Conservation (phyloP, 2,113 vertebrate genomes). For the Chionis minor region DNA sequence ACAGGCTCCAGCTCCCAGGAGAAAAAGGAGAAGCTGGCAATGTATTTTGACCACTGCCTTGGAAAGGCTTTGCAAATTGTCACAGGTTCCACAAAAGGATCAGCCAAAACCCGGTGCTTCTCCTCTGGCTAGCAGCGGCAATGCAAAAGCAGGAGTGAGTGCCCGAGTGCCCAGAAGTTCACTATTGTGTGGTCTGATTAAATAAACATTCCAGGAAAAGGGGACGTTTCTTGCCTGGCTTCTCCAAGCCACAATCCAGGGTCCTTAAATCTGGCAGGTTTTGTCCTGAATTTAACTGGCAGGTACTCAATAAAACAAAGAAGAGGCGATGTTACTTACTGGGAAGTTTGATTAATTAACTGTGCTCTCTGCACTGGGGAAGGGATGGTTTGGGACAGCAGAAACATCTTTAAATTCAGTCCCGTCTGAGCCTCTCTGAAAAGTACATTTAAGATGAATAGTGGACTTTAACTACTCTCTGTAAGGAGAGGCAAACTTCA, state of each 20-base stretch:
- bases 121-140: not conserved
- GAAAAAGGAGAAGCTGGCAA: not conserved
- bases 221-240: not conserved
- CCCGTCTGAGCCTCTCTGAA: not conserved
- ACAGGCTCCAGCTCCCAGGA: not conserved
- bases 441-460: not conserved
- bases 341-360: not conserved
- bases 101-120: not conserved
- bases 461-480: not conserved
- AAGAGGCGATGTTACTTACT: not conserved
- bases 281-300: not conserved
- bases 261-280: not conserved
- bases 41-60: not conserved
- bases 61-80: not conserved
- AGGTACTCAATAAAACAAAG: not conserved
- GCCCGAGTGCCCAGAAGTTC: not conserved
- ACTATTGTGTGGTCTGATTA: not conserved
- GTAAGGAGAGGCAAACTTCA: not conserved
- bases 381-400: not conserved
- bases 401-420: not conserved
- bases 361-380: not conserved
- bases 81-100: not conserved
- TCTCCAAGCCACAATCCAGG: fast-evolving
- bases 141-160: not conserved
- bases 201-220: not conserved